Base-by-base conservation (phyloP, 2,888 invertebrate species). In the Dusona sp. region DNA sequence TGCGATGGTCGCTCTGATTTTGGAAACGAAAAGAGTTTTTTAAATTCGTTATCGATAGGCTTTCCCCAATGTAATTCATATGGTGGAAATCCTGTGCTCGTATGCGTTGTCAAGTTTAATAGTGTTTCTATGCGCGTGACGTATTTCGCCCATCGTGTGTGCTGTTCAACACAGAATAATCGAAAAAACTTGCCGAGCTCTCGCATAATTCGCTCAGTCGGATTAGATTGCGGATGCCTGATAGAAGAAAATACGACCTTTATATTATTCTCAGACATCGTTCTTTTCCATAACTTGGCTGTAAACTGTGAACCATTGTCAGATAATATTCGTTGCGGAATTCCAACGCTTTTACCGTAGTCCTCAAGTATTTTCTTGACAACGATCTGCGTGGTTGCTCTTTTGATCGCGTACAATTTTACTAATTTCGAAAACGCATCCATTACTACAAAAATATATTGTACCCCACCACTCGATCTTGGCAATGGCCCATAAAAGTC, bases 41-140 rank as follows among this genome's bases (percentile, higher is more conserved):
- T 6, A 13, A 51, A 51, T n/a, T 51, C 6, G 4, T 51, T n/a
- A 7, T 79, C 54, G 3, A 61, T 64, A n/a, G 84, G 84, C 36
- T 84, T 82, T 0, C 82, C 82, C 70, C 84, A 86, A 42, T 86
- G 86, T 42, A 0, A 54, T 84, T 48, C 48, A 48, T 48, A 48
- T 19, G 48, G 48, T 48, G 48, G 4, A 19, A 61, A 25, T 0
- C 13, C 25, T 4, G 13, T 79, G 45, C 54, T 79, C 1, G 57
- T 29, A 29, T 68, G 79, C 2, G 68, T 79, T 11, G 79, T 79
- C 8, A 42, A 8, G 42, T 79, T 79, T 3, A 79, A 36, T 0
- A 79, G 16, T 0, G 36, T 29, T 42, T 68, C 70, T 16, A 81
- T 79, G 38, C 33, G 25, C 11, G 29, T 3, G 0, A 79, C 29